Conservation (phyloP, 2,113 vertebrate species). For the Crypturellus undulatus region DNA sequence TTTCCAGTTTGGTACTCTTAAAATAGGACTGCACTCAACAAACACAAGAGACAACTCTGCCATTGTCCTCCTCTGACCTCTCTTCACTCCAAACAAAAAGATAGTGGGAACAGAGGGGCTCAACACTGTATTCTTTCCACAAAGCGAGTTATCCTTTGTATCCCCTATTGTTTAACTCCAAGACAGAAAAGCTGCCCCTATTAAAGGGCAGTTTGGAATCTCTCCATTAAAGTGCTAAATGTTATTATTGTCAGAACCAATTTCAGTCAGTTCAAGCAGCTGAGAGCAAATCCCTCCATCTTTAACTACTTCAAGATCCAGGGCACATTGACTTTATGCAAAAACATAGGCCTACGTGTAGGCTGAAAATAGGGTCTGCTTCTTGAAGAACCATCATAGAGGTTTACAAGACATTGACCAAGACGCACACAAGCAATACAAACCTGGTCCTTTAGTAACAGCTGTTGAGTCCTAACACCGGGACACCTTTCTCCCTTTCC, state of each 20-base stretch:
- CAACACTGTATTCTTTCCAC: neutral
- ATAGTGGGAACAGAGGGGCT: fast-evolving
- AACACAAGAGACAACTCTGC: neutral
- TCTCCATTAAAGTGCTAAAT: neutral
- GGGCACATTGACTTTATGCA: neutral
- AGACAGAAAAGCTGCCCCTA: neutral
- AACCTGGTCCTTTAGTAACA: neutral
- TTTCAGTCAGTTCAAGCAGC: neutral
- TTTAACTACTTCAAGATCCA: neutral
- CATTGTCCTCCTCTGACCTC: neutral
- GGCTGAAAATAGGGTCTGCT: neutral
- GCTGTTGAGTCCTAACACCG: neutral
- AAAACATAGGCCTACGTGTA: neutral
- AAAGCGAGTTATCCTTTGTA: neutral
- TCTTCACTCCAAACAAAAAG: neutral
- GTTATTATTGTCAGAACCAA: neutral
- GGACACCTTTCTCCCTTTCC: neutral
- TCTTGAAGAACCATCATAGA: neutral
- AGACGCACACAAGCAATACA: neutral
- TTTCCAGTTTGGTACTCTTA: neutral
- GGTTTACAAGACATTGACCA: neutral
- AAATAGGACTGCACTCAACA: neutral
- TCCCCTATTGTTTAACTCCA: neutral
- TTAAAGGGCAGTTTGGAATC: neutral
- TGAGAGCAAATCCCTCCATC: neutral